Evolutionary conservation across 1,140 invertebrate genomes (phyloP).

Genomic region (Oppia nitens): DNA sequence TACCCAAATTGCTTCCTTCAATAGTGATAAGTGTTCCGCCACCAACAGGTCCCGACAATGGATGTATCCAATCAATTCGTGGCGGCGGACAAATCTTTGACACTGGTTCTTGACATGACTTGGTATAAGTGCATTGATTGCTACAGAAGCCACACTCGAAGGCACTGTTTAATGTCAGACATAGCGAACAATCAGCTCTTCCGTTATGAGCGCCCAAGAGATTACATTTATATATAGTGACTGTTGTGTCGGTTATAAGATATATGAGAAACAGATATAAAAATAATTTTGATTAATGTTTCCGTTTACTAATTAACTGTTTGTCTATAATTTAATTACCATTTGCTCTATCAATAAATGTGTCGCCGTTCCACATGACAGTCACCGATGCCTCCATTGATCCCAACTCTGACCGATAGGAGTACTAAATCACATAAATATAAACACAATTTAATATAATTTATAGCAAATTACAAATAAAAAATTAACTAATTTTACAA

Average conservation of each 20-base stretch:
- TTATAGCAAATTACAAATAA: no score
- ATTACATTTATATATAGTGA: conserved; percentile 84
- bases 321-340: conserved; percentile 21
- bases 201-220: conserved; percentile 75
- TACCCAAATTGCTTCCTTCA: conserved; percentile 82
- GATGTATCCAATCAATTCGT: conserved; percentile 87
- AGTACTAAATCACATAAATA: background rate
- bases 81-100: conserved; percentile 59
- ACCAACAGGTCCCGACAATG: conserved; percentile 77
- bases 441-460: no score
- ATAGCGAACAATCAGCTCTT: conserved; percentile 82
- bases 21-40: conserved; percentile 89
- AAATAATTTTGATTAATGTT: background rate
- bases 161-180: conserved; percentile 57
- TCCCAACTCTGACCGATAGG: conserved; percentile 1
- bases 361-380: conserved; percentile 81
- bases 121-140: conserved; percentile 62
- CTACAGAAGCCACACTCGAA: conserved; percentile 85
- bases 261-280: no score
- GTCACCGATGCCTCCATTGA: conserved; percentile 51
- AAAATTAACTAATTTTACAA: no score
- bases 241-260: conserved; percentile 24
- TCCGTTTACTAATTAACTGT: background rate
- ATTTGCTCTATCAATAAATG: conserved; percentile 74
- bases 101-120: background rate